A percentile compares a stretch with the other conserved stretches of the same genome.
These are phyloP conservation scores for Morinoia aosen DNA, from an alignment of 2,888 invertebrate species.

Conservation along the genomic window DNA sequence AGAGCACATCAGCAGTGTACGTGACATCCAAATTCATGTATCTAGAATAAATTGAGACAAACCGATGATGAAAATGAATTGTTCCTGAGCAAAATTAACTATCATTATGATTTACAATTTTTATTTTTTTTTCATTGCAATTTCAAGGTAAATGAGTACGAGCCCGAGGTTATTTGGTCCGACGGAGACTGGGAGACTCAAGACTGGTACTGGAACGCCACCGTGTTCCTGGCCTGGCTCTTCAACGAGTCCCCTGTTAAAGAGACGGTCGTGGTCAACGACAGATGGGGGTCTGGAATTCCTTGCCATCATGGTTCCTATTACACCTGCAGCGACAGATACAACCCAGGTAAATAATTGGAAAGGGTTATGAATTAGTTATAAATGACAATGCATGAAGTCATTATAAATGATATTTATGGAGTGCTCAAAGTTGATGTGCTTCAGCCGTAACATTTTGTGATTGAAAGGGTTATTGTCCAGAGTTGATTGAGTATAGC, in stretches of 20 bases:
- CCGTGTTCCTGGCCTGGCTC: conserved; percentile 90
- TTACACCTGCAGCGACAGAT: conserved; percentile 85
- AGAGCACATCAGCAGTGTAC: too few relatives aligned
- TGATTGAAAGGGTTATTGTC: background rate
- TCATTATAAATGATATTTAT: background rate
- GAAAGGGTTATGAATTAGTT: background rate
- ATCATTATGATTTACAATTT: too few relatives aligned
- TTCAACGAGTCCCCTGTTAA: conserved; percentile 93
- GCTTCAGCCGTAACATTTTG: background rate
- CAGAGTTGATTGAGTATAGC: background rate
- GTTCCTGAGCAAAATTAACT: too few relatives aligned
- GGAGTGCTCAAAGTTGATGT: background rate
- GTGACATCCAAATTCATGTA: too few relatives aligned
- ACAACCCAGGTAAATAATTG: conserved; percentile 75
- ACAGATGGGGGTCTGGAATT: conserved; percentile 89
- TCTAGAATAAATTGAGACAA: too few relatives aligned
- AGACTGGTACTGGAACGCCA: conserved; percentile 84
- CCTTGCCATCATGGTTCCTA: conserved; percentile 91
- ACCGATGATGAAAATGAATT: too few relatives aligned
- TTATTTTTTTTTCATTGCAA: too few relatives aligned
- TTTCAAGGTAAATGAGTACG: conserved; percentile 71
- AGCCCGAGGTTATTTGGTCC: conserved; percentile 86
- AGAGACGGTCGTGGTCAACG: conserved; percentile 90
- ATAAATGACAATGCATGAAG: background rate
- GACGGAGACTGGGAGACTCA: conserved; percentile 87